phyloP scores from a whole-genome alignment of 2,113 vertebrate genomes.

The Sapajus apella region DNA sequence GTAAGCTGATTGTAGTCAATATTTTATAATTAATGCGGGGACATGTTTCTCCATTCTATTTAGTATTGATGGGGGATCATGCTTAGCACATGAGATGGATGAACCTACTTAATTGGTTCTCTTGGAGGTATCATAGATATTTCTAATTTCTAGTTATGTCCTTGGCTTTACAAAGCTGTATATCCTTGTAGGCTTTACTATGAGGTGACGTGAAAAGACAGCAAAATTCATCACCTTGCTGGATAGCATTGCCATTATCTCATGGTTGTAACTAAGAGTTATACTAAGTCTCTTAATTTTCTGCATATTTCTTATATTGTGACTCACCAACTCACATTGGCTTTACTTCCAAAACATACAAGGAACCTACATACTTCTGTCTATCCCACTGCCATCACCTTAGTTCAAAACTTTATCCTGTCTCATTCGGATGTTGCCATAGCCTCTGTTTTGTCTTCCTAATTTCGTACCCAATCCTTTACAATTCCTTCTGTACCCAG shows the following conservation, averaged over 20 bases:
- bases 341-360: not conserved
- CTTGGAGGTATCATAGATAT: constrained; percentile 30
- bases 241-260: not conserved
- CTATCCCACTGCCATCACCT: not conserved
- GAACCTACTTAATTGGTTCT: constrained; percentile 34
- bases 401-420: not conserved
- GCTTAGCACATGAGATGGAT: constrained; percentile 51
- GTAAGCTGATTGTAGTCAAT: constrained; percentile 31
- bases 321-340: not conserved
- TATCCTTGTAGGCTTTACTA: not conserved
- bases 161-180: constrained; percentile 22
- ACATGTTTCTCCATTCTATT: constrained; percentile 39
- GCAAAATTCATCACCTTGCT: not conserved
- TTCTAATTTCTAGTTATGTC: constrained; percentile 42
- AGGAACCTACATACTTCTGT: not conserved
- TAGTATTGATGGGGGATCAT: constrained; percentile 62
- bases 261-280: not conserved
- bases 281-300: not conserved
- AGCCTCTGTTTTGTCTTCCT: not conserved
- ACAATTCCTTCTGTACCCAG: not conserved
- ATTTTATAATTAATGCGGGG: constrained; percentile 59
- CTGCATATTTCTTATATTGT: not conserved
- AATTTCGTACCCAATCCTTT: not conserved
- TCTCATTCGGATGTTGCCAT: not conserved
- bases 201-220: not conserved